These are phyloP conservation scores for Toxotes jaculatrix DNA, from an alignment of 2,113 vertebrate genomes.

Conservation along the genomic window DNA sequence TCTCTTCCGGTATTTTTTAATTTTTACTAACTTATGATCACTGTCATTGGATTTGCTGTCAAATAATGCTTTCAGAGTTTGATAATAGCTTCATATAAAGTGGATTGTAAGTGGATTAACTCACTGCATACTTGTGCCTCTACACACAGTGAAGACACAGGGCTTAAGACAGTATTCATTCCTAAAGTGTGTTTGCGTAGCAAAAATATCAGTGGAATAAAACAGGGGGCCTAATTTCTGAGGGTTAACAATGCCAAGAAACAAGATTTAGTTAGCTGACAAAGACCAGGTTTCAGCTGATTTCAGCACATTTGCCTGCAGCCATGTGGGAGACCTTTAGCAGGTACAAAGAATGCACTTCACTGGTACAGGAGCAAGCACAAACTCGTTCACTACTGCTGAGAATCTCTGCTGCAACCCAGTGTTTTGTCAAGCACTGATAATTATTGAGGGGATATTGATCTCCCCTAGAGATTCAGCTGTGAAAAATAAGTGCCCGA, in stretches of 20 bases:
- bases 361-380: slow-evolving; percentile 43
- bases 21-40: not conserved
- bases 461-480: not conserved
- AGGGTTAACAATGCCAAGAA: not conserved
- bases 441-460: slow-evolving; percentile 1
- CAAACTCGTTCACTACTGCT: slow-evolving; percentile 56
- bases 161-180: not conserved
- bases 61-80: not conserved
- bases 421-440: not conserved
- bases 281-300: slow-evolving; percentile 6
- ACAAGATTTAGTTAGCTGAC: not conserved
- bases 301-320: not conserved
- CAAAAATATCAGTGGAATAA: not conserved
- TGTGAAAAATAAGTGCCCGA: slow-evolving; percentile 6
- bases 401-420: slow-evolving; percentile 20
- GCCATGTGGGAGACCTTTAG: not conserved
- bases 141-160: too few relatives aligned
- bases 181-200: not conserved
- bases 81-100: not conserved
- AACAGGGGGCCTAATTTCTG: not conserved
- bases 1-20: not conserved
- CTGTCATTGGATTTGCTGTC: too few relatives aligned
- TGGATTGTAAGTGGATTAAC: not conserved
- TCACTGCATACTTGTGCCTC: not conserved
- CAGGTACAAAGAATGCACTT: slow-evolving; percentile 47